Evolutionary conservation across 2,797 vertebrate genomes (phyloP).

Genomic region (Gephyroberyx darwinii): DNA sequence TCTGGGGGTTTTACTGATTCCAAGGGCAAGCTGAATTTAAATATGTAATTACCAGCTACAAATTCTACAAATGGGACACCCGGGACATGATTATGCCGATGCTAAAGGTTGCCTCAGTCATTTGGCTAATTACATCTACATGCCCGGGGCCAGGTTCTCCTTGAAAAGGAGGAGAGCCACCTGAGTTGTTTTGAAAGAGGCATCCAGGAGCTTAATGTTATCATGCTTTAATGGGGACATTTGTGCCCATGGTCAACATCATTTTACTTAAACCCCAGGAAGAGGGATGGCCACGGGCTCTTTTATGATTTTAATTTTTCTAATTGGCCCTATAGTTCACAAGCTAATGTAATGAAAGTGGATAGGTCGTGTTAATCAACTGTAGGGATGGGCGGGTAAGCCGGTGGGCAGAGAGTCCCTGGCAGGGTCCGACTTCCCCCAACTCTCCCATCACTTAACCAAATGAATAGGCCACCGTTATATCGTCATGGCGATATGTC

Average conservation of each 20-base stretch:
- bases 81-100: slow-evolving; percentile 53
- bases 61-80: slow-evolving; percentile 66
- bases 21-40: slow-evolving; percentile 54
- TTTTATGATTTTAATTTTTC: slow-evolving; percentile 77
- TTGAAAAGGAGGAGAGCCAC: slow-evolving; percentile 45
- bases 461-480: slow-evolving; percentile 72
- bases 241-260: slow-evolving; percentile 58
- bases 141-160: slow-evolving; percentile 53
- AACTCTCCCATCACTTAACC: slow-evolving; percentile 72
- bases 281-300: slow-evolving; percentile 33
- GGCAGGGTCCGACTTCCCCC: slow-evolving; percentile 34
- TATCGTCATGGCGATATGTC: slow-evolving; percentile 72
- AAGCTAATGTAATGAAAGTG: slow-evolving; percentile 69
- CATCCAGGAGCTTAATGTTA: slow-evolving; percentile 56
- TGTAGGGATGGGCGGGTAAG: slow-evolving; percentile 57
- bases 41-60: slow-evolving; percentile 68
- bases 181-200: slow-evolving; percentile 39
- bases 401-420: slow-evolving; percentile 36
- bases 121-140: slow-evolving; percentile 74
- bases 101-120: slow-evolving; percentile 69
- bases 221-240: slow-evolving; percentile 73
- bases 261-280: slow-evolving; percentile 63
- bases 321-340: slow-evolving; percentile 73
- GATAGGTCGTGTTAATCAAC: slow-evolving; percentile 57
- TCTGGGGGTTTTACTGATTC: slow-evolving; percentile 33